These are phyloP conservation scores for Lanius ludovicianus DNA, from an alignment of 2,113 vertebrate genomes.

Conservation along the genomic window DNA sequence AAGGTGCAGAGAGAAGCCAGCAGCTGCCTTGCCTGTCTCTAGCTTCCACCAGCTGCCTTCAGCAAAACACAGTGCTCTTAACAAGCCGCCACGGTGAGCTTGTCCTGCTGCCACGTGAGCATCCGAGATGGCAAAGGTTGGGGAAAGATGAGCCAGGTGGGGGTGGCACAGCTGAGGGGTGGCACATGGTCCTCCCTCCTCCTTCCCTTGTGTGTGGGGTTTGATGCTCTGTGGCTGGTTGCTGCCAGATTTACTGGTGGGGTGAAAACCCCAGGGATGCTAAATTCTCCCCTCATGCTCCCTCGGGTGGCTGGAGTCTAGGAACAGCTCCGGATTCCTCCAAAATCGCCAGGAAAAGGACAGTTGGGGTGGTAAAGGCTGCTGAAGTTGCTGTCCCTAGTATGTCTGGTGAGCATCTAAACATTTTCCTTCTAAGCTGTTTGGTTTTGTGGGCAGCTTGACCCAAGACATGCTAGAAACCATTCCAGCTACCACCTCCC, in stretches of 20 bases:
- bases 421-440: neutral
- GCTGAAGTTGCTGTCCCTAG: neutral
- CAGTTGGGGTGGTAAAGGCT: neutral
- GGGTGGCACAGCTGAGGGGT: neutral
- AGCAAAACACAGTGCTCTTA: neutral
- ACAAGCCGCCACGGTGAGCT: accelerated
- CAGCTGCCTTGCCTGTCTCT: neutral
- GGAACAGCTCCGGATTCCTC: accelerated
- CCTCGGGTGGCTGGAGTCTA: neutral
- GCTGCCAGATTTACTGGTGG: neutral
- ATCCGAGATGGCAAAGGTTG: accelerated
- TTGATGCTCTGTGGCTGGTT: accelerated
- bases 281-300: accelerated
- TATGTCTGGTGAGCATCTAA: neutral
- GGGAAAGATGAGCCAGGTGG: neutral
- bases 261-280: neutral
- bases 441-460: neutral
- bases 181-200: neutral
- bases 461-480: neutral
- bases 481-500: neutral
- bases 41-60: neutral
- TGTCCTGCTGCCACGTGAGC: neutral
- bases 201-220: accelerated
- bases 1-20: neutral
- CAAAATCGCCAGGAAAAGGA: accelerated